Evolutionary conservation across 2,888 invertebrate species (phyloP), one percentile per base, ranked within the genome.

Genomic region (Meliscaeva auricollis): DNA sequence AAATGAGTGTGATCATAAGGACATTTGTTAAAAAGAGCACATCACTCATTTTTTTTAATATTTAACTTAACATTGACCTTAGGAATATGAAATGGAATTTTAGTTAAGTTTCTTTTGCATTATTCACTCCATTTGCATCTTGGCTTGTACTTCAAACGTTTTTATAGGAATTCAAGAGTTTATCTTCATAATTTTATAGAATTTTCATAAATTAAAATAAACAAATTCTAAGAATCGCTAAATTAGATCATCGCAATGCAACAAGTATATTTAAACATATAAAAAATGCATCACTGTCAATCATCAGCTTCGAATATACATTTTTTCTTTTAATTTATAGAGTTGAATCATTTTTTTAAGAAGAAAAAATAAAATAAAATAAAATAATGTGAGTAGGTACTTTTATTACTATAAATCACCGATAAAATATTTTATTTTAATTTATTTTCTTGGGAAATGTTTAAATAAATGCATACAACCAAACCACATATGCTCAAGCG

Each of bases 271-370:
- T 2, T 52, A 54, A 54, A 54, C 26, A 30, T 1, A 15, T 26
- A 3, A n/a, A n/a, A n/a, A 56, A 56, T 56, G 15, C 56, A 35
- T 35, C 32, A 35, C 56, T 35, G 32, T 17, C 56, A 56, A 56
- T 56, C 56, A 35, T 35, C n/a, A 3, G 1, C 6, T 1, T 35
- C 3, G 52, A 56, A 9, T 17, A 5, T 56, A 17, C 11, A 38
- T n/a, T n/a, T n/a, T n/a, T n/a, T n/a, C n/a, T n/a, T n/a, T n/a
- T n/a, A n/a, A 3, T 56, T 56, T 17, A 17, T 30, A 35, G 1
- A 58, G 6, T 35, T 58, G 35, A 58, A 35, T 58, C 56, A 58
- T 58, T 35, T 11, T 52, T 52, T 26, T 50, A 32, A 30, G 9
- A 15, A 32, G 9, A 6, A 35, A 35, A 35, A 35, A 35, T 9